These are phyloP conservation scores for Enteromius trimaculatus DNA, from an alignment of 2,797 vertebrate genomes.

Conservation along the genomic window DNA sequence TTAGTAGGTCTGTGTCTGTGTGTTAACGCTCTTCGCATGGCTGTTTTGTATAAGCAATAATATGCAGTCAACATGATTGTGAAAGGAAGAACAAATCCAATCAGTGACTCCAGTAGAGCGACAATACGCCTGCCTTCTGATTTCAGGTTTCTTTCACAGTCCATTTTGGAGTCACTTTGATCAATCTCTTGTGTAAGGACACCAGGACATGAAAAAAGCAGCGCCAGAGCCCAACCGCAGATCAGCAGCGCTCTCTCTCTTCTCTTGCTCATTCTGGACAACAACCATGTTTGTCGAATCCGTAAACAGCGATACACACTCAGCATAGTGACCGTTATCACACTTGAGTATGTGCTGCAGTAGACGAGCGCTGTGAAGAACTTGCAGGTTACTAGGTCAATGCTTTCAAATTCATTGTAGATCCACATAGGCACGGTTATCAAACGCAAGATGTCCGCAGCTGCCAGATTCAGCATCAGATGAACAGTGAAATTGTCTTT, in stretches of 20 bases:
- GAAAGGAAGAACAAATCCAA: slow-evolving; percentile 61
- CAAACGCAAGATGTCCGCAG: slow-evolving; percentile 58
- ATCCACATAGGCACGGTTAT: slow-evolving; percentile 57
- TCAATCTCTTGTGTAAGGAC: slow-evolving; percentile 8
- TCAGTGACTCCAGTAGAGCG: slow-evolving; percentile 50
- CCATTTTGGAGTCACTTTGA: background rate
- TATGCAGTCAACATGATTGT: slow-evolving; percentile 57
- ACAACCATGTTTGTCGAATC: slow-evolving; percentile 41
- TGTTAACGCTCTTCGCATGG: slow-evolving; percentile 27
- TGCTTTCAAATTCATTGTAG: slow-evolving; percentile 10
- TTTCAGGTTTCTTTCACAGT: slow-evolving; percentile 30
- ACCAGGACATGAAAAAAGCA: slow-evolving; percentile 38
- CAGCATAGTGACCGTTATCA: slow-evolving; percentile 56
- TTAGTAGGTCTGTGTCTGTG: slow-evolving; percentile 39
- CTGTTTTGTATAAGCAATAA: slow-evolving; percentile 50
- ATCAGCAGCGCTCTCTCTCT: slow-evolving; percentile 45
- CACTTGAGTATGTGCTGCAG: slow-evolving; percentile 51
- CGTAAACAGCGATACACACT: slow-evolving; percentile 56
- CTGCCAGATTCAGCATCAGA: slow-evolving; percentile 61
- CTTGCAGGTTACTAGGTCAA: slow-evolving; percentile 46
- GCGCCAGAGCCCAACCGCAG: slow-evolving; percentile 46
- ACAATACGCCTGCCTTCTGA: slow-evolving; percentile 11
- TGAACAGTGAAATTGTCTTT: slow-evolving; percentile 54
- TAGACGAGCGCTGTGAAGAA: slow-evolving; percentile 48
- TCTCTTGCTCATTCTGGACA: slow-evolving; percentile 38